Evolutionary conservation across 2,113 vertebrate species (phyloP).

Genomic region (Glaucomys volans): DNA sequence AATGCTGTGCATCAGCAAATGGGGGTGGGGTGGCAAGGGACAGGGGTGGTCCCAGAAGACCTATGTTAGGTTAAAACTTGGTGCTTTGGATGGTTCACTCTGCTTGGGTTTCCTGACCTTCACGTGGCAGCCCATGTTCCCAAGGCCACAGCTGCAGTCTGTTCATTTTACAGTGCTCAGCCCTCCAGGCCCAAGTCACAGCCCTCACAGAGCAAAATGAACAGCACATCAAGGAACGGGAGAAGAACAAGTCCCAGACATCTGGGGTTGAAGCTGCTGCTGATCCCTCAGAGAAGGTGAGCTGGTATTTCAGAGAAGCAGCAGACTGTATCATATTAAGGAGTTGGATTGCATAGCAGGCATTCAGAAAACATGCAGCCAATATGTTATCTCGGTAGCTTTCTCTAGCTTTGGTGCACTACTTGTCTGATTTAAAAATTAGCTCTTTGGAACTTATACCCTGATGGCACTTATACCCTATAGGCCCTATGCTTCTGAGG

Average conservation of each 20-base stretch:
- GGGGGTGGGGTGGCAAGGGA: no score
- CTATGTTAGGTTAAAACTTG: neutral
- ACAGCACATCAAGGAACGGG: slow-evolving; percentile 81
- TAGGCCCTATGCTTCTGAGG: neutral
- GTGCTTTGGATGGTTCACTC: neutral
- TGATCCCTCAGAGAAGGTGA: slow-evolving; percentile 92
- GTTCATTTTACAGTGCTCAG: slow-evolving; percentile 80
- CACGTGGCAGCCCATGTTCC: neutral
- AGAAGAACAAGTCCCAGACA: slow-evolving; percentile 76
- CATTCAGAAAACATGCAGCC: neutral
- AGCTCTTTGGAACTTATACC: neutral
- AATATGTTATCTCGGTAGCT: neutral
- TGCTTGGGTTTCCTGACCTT: neutral
- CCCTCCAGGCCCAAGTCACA: slow-evolving; percentile 85
- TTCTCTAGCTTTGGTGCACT: neutral
- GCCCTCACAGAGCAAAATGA: slow-evolving; percentile 86
- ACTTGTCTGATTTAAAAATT: neutral
- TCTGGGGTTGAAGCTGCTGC: slow-evolving; percentile 36
- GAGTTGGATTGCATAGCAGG: neutral
- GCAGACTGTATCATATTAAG: neutral
- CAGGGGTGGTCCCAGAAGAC: neutral
- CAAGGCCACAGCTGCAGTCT: neutral
- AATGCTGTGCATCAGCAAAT: neutral
- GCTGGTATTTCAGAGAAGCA: neutral
- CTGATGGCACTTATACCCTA: neutral